Evolutionary conservation across 2,797 vertebrate genomes (phyloP).

Genomic region (Morelia viridis): DNA sequence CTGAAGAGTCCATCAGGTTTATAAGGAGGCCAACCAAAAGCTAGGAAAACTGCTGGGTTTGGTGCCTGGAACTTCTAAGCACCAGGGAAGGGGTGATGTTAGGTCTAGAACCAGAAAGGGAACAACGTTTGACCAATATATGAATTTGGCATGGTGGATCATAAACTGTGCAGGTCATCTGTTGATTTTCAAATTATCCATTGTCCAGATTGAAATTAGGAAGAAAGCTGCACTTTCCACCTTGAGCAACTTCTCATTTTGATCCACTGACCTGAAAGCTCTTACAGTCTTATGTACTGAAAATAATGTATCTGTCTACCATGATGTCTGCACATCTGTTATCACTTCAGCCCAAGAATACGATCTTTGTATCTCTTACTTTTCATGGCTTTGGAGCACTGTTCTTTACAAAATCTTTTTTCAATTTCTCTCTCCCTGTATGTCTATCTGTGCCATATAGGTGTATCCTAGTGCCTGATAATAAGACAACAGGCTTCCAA

Average conservation of each 20-base stretch:
- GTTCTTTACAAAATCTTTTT: neutral
- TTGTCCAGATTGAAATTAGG: neutral
- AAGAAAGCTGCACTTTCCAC: neutral
- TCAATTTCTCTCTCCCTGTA: neutral
- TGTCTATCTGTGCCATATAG: neutral
- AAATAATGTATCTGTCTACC: neutral
- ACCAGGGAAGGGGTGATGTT: neutral
- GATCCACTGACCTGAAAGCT: neutral
- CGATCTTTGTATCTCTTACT: neutral
- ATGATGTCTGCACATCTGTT: conserved; percentile 2
- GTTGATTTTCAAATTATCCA: neutral
- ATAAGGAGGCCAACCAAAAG: neutral
- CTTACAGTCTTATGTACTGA: neutral
- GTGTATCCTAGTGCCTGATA: neutral
- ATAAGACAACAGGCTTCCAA: neutral
- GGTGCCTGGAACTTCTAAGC: neutral
- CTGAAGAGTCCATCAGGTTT: neutral
- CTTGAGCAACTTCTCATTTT: neutral
- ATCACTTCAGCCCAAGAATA: neutral
- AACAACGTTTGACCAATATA: too few relatives aligned
- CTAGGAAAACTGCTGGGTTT: neutral
- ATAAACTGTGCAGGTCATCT: neutral
- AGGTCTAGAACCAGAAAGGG: neutral
- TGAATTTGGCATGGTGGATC: neutral
- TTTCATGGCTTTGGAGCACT: neutral